Base-by-base conservation (phyloP, 2,113 vertebrate species). In the Kryptolebias marmoratus region DNA sequence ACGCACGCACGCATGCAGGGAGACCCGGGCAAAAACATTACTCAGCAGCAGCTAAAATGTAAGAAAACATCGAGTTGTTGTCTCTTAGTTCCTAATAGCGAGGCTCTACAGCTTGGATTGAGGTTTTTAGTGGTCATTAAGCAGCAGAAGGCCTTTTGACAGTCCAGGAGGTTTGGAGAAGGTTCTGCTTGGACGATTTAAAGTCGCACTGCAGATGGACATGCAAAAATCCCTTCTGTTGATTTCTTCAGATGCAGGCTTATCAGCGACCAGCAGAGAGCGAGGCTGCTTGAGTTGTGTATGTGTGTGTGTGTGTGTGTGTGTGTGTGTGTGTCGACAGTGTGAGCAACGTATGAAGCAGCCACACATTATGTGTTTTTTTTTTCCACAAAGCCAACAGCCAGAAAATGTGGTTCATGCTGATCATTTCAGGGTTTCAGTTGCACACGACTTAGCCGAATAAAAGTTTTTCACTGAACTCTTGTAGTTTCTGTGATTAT, bases 171-270 rank as follows among this genome's bases (percentile, higher is more conserved):
- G 70, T 80, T 79, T 11, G 27, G 64, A 61, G 15, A 61, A 65
- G 67, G 66, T 67, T 83, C 78, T 74, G 75, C 80, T 69, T 59
- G 68, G 75, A 72, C 80, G 68, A 61, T 79, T 78, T 69, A 15
- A 77, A 54, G 82, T 77, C 73, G 74, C 42, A 64, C 80, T 83
- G 86, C 87, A 91, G 87, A 87, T 91, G 86, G 82, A 80, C 39
- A 49, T 50, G 63, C 67, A 77, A 12, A 64, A 60, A 64, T 0
- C 47, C 84, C 70, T 77, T 79, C 80, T 88, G 81, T 73, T 68
- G 67, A 11, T 53, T 53, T 11, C 50, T 53, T 53, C n/a, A 52
- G 18, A 53, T 53, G 7, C n/a, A 47, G 62, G 74, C 71, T 87
- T 83, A 85, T 86, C 86, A 76, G 48, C 0, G 18, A 48, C 58